A percentile compares a stretch with the other conserved stretches of the same genome.
These are phyloP conservation scores for Tachysurus fulvidraco DNA, from an alignment of 2,113 vertebrate species.

Conservation along the genomic window DNA sequence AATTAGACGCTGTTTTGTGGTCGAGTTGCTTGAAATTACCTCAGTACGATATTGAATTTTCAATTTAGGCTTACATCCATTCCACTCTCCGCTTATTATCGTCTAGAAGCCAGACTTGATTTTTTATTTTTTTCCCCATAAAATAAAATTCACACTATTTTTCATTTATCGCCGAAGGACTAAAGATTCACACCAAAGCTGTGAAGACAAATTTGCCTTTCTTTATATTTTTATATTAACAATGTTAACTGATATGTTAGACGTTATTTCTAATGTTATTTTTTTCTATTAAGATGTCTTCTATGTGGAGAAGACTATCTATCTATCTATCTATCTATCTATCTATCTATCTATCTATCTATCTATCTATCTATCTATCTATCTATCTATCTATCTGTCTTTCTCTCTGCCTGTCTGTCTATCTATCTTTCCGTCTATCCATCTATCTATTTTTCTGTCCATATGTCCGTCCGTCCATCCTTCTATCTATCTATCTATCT, in stretches of 20 bases:
- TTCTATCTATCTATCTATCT: too few relatives aligned
- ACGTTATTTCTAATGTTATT: too few relatives aligned
- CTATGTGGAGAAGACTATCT: background rate
- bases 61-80: background rate
- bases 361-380: background rate
- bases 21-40: slow-evolving; percentile 4
- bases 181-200: background rate
- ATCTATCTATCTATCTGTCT: background rate
- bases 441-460: too few relatives aligned
- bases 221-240: background rate
- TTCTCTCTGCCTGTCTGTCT: too few relatives aligned
- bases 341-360: background rate
- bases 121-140: background rate
- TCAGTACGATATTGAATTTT: slow-evolving; percentile 12
- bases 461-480: too few relatives aligned
- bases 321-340: background rate
- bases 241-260: too few relatives aligned
- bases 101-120: background rate
- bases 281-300: too few relatives aligned
- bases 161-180: background rate
- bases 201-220: background rate
- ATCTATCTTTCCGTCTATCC: too few relatives aligned
- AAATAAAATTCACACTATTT: background rate
- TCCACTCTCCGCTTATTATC: background rate
- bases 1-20: slow-evolving; percentile 23